Percentiles rank a stretch among this genome's conserved stretches.
Conservation (phyloP, 2,797 vertebrate genomes). For the Gymnothorax javanicus region DNA sequence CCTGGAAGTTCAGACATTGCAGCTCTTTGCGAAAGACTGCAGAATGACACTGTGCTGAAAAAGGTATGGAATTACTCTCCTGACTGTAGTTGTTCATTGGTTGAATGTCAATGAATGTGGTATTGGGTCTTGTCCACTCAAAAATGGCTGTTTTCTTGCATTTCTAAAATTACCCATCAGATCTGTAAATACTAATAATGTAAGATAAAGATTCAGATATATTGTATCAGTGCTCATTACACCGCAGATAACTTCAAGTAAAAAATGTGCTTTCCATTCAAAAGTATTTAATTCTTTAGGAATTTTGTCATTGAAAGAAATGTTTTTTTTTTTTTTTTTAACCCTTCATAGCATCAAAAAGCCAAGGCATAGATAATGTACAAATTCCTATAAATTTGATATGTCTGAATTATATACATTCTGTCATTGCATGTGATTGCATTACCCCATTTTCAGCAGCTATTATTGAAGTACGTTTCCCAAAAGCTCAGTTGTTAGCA, state of each 20-base stretch:
- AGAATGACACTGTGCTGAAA: constrained; percentile 78
- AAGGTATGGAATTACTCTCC: constrained; percentile 68
- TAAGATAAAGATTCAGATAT: neutral
- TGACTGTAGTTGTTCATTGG: neutral
- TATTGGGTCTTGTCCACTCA: neutral
- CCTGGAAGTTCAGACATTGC: constrained; percentile 79
- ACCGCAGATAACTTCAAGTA: neutral
- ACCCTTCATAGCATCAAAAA: too few species aligned
- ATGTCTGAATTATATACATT: too few species aligned
- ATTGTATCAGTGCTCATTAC: neutral
- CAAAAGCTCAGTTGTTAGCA: too few species aligned
- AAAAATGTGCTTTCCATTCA: neutral
- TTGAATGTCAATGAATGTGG: neutral
- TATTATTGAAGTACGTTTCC: too few species aligned
- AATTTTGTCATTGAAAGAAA: too few species aligned
- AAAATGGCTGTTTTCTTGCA: neutral
- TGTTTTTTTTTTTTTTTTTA: too few species aligned
- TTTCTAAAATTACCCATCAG: neutral
- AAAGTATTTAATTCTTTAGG: neutral
- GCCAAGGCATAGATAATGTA: too few species aligned
- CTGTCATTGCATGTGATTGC: too few species aligned
- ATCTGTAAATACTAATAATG: neutral
- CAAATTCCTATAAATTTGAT: too few species aligned
- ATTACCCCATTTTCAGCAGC: too few species aligned
- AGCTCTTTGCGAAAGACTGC: constrained; percentile 84